phyloP scores from a whole-genome alignment of 1,140 invertebrate species.

The Drosophila sproati region DNA sequence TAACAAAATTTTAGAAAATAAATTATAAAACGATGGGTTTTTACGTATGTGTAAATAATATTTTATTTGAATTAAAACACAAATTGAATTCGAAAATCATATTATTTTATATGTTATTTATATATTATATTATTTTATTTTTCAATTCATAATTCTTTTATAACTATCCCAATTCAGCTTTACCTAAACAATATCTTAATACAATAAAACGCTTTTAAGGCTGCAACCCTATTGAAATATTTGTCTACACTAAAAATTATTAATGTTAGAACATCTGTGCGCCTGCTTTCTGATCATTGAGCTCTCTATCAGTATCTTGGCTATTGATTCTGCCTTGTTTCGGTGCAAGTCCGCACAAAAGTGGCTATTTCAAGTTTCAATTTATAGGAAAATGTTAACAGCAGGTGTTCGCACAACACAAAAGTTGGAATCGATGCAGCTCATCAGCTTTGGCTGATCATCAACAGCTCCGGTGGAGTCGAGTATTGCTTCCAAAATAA shows the following conservation, averaged over 20 bases:
- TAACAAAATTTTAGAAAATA: background rate
- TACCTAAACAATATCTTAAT: too few relatives aligned
- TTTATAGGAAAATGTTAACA: conserved; percentile 78
- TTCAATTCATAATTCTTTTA: too few relatives aligned
- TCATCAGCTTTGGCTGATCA: conserved; percentile 51
- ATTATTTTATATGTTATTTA: too few relatives aligned
- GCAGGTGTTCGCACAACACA: conserved; percentile 65
- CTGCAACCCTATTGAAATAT: too few relatives aligned
- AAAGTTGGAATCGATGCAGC: conserved; percentile 39
- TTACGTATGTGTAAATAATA: too few relatives aligned
- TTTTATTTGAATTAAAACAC: too few relatives aligned
- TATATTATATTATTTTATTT: too few relatives aligned
- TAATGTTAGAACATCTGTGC: conserved; percentile 16
- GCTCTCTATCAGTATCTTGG: conserved; percentile 1
- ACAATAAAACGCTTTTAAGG: background rate
- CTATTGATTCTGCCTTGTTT: conserved; percentile 41
- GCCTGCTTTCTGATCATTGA: background rate
- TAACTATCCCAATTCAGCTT: too few relatives aligned
- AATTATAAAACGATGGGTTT: background rate
- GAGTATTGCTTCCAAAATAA: conserved; percentile 65
- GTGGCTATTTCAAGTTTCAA: conserved; percentile 69
- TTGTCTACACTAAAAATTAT: background rate
- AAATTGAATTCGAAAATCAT: too few relatives aligned
- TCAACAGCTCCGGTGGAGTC: conserved; percentile 30
- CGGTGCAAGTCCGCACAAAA: conserved; percentile 46